Base-by-base conservation (phyloP, 2,797 vertebrate species). In the Coregonus suidteri region DNA sequence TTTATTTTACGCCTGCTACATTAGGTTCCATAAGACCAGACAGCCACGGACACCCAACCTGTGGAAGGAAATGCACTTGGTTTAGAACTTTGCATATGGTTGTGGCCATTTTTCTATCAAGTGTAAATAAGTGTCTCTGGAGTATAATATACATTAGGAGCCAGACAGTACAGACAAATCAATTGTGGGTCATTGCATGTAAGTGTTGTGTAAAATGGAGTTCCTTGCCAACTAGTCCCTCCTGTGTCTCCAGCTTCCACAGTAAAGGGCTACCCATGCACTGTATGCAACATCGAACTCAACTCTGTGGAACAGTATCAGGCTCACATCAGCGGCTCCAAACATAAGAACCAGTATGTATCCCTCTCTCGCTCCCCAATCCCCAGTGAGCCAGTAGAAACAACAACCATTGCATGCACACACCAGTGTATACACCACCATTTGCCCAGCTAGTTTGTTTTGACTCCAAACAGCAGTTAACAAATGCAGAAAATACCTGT, bases 291-390 rank as follows among this genome's bases (percentile, higher is more conserved):
- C 87, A 96, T 99, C 76, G 96, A 98, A 73, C 95, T 99, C 66
- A 99, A 99, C 94, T 99, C 98, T 25, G 97, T 98, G 94, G 97
- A 98, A 78, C 98, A 99, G 91, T 99, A 98, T 92, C 96, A 98
- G 89, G 97, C 97, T 87, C 98, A 99, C 80, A 94, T 99, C 94
- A 98, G 96, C 18, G 98, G 98, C 74, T 95, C 97, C 91, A 98
- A 98, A 93, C 98, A 99, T 88, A 98, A 97, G 95, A 98, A 96
- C 91, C 96, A 98, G 98, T 99, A 93, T 93, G 97, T 96, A 89
- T 84, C 70, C 18, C 35, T 51, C 7, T 6, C 62, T 11, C 14
- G 16, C 5, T 15, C 11, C 30, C 62, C 62, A 25, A 65, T 5
- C 3, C 30, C 64, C 30, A 31, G 56, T 47, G n/a, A 59, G n/a